A percentile compares a stretch with the other conserved stretches of the same genome.
Evolutionary conservation across 2,113 vertebrate species (phyloP).

Genomic region (Urocynchramus pylzowi): DNA sequence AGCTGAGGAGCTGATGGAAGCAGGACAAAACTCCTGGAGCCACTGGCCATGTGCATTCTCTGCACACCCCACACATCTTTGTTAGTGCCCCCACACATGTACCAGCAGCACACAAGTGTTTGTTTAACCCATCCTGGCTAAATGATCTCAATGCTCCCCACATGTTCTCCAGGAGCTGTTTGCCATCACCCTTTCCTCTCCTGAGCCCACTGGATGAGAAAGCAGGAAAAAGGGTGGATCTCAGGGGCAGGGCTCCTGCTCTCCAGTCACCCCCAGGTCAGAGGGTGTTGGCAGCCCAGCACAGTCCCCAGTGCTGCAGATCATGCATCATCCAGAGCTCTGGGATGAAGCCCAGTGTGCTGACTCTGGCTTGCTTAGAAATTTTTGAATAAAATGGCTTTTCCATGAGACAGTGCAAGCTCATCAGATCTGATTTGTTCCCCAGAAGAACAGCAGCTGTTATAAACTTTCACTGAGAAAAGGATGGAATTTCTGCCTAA

Average conservation of each 20-base stretch:
- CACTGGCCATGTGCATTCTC: neutral
- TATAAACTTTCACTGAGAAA: constrained; percentile 15
- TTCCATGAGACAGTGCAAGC: constrained; percentile 22
- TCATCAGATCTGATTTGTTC: constrained; percentile 47
- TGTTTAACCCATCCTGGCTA: neutral
- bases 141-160: neutral
- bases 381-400: constrained; percentile 29
- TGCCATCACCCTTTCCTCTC: neutral
- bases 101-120: fast-evolving
- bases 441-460: constrained; percentile 45
- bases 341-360: neutral
- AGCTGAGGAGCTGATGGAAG: neutral
- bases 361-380: neutral
- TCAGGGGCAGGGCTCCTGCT: neutral
- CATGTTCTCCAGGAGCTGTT: neutral
- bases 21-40: neutral
- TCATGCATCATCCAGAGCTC: neutral
- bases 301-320: neutral
- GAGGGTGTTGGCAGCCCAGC: neutral
- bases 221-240: neutral
- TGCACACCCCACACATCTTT: neutral
- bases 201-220: neutral
- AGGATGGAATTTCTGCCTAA: constrained; percentile 34
- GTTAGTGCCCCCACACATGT: neutral
- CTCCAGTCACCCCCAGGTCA: neutral